These are phyloP conservation scores for Oryzias javanicus DNA, from an alignment of 2,113 vertebrate genomes.

Conservation along the genomic window DNA sequence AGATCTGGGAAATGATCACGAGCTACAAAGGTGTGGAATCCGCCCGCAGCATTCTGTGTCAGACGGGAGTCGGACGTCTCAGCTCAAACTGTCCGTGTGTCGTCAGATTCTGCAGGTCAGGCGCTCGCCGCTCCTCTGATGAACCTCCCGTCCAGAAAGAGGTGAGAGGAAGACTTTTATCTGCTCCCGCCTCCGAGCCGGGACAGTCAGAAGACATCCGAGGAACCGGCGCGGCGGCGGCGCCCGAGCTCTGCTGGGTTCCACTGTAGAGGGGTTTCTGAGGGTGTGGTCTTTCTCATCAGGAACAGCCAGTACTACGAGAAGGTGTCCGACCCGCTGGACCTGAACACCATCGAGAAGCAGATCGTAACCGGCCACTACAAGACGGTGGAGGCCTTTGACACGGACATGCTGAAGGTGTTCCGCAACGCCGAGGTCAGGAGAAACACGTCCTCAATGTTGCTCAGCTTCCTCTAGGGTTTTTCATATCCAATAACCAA, in stretches of 20 bases:
- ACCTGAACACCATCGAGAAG: slow-evolving; percentile 93
- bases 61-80: neutral
- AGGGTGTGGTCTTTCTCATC: slow-evolving; percentile 13
- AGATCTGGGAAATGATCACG: slow-evolving; percentile 97
- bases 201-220: slow-evolving; percentile 36
- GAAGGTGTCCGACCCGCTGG: slow-evolving; percentile 94
- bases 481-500: too few species aligned
- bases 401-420: slow-evolving; percentile 98
- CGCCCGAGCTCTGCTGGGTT: neutral
- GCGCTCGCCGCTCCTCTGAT: slow-evolving; percentile 90
- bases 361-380: slow-evolving; percentile 96
- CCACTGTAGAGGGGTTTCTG: neutral
- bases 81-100: slow-evolving; percentile 14
- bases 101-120: slow-evolving; percentile 88
- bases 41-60: neutral
- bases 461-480: too few species aligned
- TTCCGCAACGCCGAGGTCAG: slow-evolving; percentile 97
- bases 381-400: slow-evolving; percentile 96
- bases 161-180: slow-evolving; percentile 78
- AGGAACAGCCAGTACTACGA: slow-evolving; percentile 98
- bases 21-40: slow-evolving; percentile 87
- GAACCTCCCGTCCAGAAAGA: slow-evolving; percentile 93
- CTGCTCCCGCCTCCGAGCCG: slow-evolving; percentile 26
- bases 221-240: neutral
- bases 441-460: too few species aligned